Percentiles rank a stretch among this genome's conserved stretches.
Evolutionary conservation across 1,140 invertebrate species (phyloP).

Genomic region (Pseudobourletiella spinata): DNA sequence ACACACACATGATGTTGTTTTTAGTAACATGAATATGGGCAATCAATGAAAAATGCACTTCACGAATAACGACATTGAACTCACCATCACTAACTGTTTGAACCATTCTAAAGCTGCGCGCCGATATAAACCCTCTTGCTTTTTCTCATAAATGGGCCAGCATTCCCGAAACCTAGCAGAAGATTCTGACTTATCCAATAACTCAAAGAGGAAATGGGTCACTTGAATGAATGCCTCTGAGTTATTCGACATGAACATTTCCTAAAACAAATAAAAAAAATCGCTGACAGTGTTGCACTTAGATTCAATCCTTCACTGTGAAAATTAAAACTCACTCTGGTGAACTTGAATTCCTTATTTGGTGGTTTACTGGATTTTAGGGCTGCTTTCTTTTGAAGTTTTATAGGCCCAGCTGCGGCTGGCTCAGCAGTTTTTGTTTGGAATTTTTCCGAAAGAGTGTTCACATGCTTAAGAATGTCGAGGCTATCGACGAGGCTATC

Average conservation of each 20-base stretch:
- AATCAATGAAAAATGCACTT: too few species aligned
- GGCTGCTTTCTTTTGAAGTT: neutral
- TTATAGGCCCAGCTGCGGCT: neutral
- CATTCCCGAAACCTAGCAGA: conserved; percentile 12
- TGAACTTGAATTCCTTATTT: neutral
- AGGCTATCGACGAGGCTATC: neutral
- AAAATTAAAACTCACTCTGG: neutral
- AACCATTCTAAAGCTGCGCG: conserved; percentile 20
- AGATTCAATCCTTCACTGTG: too few species aligned
- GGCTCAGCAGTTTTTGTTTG: neutral
- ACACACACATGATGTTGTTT: neutral
- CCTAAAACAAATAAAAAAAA: conserved; percentile 7
- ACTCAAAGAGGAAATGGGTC: conserved; percentile 14
- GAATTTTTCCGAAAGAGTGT: neutral
- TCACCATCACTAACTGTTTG: too few species aligned
- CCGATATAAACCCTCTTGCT: conserved; percentile 16
- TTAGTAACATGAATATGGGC: too few species aligned
- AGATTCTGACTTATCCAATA: conserved; percentile 15
- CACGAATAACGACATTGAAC: too few species aligned
- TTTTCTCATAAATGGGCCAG: conserved; percentile 32
- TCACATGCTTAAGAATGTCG: neutral
- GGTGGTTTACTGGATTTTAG: neutral
- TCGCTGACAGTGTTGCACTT: too few species aligned
- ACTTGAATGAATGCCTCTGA: conserved; percentile 20
- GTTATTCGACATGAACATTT: conserved; percentile 15